These are phyloP conservation scores for Scomberomorus guttatus DNA, from an alignment of 2,797 vertebrate species.

Conservation along the genomic window DNA sequence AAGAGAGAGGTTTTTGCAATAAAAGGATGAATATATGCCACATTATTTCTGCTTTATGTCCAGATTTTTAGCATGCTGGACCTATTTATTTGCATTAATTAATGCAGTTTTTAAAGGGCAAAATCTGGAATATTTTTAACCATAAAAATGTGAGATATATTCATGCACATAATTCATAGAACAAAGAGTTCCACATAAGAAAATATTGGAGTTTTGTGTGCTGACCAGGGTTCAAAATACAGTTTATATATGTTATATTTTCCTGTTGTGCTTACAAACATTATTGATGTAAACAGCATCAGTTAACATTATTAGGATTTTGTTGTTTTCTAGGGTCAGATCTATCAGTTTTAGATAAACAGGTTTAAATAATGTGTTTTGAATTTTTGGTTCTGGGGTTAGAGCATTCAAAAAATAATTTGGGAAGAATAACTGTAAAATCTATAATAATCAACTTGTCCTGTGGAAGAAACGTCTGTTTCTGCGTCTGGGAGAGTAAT, in stretches of 20 bases:
- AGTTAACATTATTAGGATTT: neutral
- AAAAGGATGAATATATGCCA: neutral
- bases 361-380: neutral
- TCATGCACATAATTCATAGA: neutral
- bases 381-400: neutral
- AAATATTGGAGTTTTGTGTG: neutral
- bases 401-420: conserved; percentile 5
- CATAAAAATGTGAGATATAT: neutral
- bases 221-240: neutral
- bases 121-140: neutral
- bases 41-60: neutral
- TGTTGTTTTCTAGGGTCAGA: neutral
- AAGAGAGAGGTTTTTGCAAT: neutral
- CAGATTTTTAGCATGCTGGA: neutral
- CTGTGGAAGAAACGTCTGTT: conserved; percentile 26
- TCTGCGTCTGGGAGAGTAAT: conserved; percentile 48
- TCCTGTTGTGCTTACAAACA: neutral
- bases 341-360: neutral
- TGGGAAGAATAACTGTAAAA: conserved; percentile 30
- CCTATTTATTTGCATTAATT: neutral
- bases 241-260: neutral
- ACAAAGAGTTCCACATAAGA: neutral
- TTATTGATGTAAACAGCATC: neutral
- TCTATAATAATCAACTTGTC: conserved; percentile 21
- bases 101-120: neutral